phyloP scores from a whole-genome alignment of 1,140 invertebrate genomes.

The Octopus bimaculoides region DNA sequence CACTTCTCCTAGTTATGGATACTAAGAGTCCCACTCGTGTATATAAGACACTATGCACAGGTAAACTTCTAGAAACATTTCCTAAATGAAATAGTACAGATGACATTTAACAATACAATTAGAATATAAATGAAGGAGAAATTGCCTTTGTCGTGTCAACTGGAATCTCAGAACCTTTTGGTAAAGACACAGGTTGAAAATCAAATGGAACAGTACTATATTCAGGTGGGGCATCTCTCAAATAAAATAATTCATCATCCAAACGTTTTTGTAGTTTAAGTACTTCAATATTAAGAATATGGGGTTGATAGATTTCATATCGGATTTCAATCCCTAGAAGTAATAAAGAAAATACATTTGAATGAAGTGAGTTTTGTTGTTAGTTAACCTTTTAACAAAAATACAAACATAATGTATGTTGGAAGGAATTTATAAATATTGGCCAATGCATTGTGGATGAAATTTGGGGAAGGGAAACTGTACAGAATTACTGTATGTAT shows the following conservation, averaged over 20 bases:
- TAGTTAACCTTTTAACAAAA: too few relatives aligned
- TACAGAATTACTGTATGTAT: too few relatives aligned
- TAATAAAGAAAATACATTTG: slow-evolving; percentile 13
- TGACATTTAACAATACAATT: not conserved
- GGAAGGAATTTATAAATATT: too few relatives aligned
- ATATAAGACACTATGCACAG: too few relatives aligned
- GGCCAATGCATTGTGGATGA: too few relatives aligned
- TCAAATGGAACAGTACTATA: slow-evolving; percentile 92
- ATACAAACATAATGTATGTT: too few relatives aligned
- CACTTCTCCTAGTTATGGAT: too few relatives aligned
- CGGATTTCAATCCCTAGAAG: slow-evolving; percentile 76
- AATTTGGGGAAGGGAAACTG: too few relatives aligned
- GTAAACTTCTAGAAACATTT: too few relatives aligned
- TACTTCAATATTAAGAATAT: slow-evolving; percentile 85
- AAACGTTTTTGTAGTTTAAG: slow-evolving; percentile 88
- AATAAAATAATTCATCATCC: slow-evolving; percentile 85
- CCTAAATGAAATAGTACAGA: too few relatives aligned
- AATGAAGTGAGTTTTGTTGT: too few relatives aligned
- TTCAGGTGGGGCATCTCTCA: slow-evolving; percentile 89
- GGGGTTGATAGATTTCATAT: slow-evolving; percentile 94
- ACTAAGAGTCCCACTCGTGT: too few relatives aligned
- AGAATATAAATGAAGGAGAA: not conserved
- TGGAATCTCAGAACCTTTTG: slow-evolving; percentile 77
- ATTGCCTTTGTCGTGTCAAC: slow-evolving; percentile 81
- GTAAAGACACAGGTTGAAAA: slow-evolving; percentile 79